phyloP scores from a whole-genome alignment of 1,140 invertebrate genomes.

The Plectus sambesii region DNA sequence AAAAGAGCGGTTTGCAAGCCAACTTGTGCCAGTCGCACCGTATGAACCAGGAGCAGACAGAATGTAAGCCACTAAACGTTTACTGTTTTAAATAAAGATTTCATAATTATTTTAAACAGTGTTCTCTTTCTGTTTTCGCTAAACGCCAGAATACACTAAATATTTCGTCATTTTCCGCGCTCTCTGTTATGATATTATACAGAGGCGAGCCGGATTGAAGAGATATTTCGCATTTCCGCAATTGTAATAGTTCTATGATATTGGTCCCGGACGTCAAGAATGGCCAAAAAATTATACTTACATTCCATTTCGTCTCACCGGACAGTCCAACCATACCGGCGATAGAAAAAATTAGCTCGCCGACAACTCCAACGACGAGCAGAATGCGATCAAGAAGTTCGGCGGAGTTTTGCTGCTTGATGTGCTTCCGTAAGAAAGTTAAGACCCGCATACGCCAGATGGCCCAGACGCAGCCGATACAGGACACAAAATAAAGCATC shows the following conservation, averaged over 20 bases:
- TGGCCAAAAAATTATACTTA: too few species aligned
- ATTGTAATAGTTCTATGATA: too few species aligned
- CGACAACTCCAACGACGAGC: conserved; percentile 35
- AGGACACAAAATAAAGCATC: too few species aligned
- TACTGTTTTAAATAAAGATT: too few species aligned
- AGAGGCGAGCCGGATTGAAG: too few species aligned
- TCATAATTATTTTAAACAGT: too few species aligned
- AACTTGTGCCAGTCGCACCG: conserved; percentile 38
- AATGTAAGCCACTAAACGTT: conserved; percentile 31
- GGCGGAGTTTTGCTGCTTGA: conserved; percentile 14
- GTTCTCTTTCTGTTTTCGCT: too few species aligned
- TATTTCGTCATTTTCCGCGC: too few species aligned
- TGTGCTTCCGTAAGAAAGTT: not conserved
- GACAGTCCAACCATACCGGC: conserved; percentile 39
- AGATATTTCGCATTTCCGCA: too few species aligned
- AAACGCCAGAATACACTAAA: too few species aligned
- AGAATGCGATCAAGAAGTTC: conserved; percentile 41
- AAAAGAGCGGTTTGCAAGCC: conserved; percentile 38
- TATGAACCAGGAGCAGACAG: conserved; percentile 34
- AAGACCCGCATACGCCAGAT: conserved; percentile 36
- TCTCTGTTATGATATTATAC: too few species aligned
- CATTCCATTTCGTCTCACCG: conserved; percentile 33
- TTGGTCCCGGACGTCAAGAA: too few species aligned
- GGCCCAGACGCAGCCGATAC: conserved; percentile 31
- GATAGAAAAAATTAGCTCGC: conserved; percentile 42